phyloP scores from a whole-genome alignment of 1,140 invertebrate genomes.

The Philopotamus ludificatus region DNA sequence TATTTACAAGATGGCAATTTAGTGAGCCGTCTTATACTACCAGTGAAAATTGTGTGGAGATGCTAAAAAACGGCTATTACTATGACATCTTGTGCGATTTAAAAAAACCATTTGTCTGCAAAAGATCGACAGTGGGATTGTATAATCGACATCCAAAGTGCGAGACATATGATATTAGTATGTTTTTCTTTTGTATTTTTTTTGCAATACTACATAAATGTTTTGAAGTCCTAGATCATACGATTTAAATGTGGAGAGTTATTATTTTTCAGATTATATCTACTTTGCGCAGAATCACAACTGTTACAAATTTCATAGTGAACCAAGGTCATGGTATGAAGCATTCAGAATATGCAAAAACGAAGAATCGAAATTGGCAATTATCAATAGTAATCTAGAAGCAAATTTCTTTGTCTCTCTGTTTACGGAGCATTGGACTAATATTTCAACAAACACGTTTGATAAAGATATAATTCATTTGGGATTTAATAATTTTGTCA shows the following conservation, averaged over 20 bases:
- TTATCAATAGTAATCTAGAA: slow-evolving; percentile 48
- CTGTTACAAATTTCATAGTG: slow-evolving; percentile 49
- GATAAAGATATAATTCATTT: slow-evolving; percentile 12
- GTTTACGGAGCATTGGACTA: not conserved
- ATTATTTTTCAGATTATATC: slow-evolving; percentile 3
- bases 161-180: slow-evolving; percentile 3
- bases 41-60: not conserved
- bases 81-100: not conserved
- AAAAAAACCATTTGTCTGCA: slow-evolving; percentile 1
- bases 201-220: too few relatives aligned
- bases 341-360: slow-evolving; percentile 46
- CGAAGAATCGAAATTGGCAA: slow-evolving; percentile 46
- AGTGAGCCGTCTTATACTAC: not conserved
- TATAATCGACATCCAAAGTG: not conserved
- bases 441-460: slow-evolving; percentile 9
- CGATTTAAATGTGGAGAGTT: not conserved
- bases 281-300: too few relatives aligned
- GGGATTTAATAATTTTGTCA: slow-evolving; percentile 13
- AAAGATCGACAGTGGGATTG: not conserved
- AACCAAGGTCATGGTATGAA: slow-evolving; percentile 46
- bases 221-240: too few relatives aligned
- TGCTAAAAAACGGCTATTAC: not conserved
- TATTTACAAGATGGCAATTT: not conserved
- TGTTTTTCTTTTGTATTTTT: too few relatives aligned
- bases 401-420: slow-evolving; percentile 33